Base-by-base conservation (phyloP, 2,888 invertebrate species). In the Proisotoma minuta region DNA sequence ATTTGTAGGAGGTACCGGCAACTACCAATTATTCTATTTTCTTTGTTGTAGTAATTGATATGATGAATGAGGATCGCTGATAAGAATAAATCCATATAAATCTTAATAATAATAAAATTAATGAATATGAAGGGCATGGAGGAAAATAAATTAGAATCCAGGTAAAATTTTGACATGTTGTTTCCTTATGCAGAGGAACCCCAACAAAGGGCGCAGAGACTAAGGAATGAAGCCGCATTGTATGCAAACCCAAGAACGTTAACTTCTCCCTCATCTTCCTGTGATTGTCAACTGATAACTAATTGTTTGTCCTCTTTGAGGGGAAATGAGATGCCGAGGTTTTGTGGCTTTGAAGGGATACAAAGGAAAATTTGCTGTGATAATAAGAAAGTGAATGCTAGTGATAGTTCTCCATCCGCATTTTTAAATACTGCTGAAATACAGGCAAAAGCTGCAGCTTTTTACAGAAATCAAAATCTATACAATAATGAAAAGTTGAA, bases 311-410 rank as follows among this genome's bases (percentile, higher is more conserved):
- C 34, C 34, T 34, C 34, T 15, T 15, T 34, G 34, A 34, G 15
- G 15, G 8, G 8, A 15, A 15, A 15, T 34, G 34, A 34, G 15
- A 34, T 15, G 8, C 34, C 34, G 34, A 40, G 59, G 39, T 64
- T 64, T 34, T 67, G 67, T 39, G 67, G 67, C 47, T 67, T 64
- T 53, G 64, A 67, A 34, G 67, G 67, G 18, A 63, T 67, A 27
- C 57, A 58, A 39, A 47, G 67, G 24, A 64, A 67, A 63, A 63
- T 64, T 22, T 23, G 49, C 24, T 22, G 18, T 49, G 34, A 34
- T 34, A 8, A 34, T 34, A 15, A 8, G 8, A 10, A 8, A 10
- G 34, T 10, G 15, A 34, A 15, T 34, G 34, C 8, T 34, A 15
- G 34, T 15, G 34, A 34, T 15, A 34, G 34, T 34, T 10, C 8